Conservation (phyloP, 1,140 invertebrate species). For the Tetragonula clypearis region DNA sequence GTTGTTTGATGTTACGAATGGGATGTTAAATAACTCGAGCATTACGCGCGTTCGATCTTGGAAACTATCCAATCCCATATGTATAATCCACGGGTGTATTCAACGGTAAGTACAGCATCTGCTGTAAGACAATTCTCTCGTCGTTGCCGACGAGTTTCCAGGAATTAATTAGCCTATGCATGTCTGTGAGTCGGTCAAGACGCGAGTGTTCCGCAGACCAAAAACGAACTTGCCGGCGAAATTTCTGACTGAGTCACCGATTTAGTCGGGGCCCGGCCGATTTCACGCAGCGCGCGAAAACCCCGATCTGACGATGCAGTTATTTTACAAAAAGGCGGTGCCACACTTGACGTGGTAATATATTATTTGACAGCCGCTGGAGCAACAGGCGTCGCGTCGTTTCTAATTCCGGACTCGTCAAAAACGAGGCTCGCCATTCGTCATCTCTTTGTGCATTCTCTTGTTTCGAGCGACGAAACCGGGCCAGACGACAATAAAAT, state of each 20-base stretch:
- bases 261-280: neutral
- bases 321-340: neutral
- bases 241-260: slow-evolving; percentile 56
- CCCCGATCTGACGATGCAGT: no score
- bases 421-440: neutral
- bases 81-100: slow-evolving; percentile 7
- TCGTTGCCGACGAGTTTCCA: slow-evolving; percentile 43
- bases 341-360: neutral
- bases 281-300: neutral
- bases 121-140: slow-evolving; percentile 44
- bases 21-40: slow-evolving; percentile 43
- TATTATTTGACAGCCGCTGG: neutral
- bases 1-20: neutral
- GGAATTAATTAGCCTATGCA: slow-evolving; percentile 59
- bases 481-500: neutral
- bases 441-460: neutral
- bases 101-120: slow-evolving; percentile 13
- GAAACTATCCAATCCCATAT: slow-evolving; percentile 43
- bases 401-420: neutral
- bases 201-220: slow-evolving; percentile 37
- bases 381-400: neutral
- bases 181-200: neutral
- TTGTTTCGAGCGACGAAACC: neutral
- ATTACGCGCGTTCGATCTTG: slow-evolving; percentile 48
- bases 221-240: slow-evolving; percentile 32